Percentiles rank a stretch among this genome's conserved stretches.
phyloP scores from a whole-genome alignment of 2,113 vertebrate species.

The Syngnathus floridae region DNA sequence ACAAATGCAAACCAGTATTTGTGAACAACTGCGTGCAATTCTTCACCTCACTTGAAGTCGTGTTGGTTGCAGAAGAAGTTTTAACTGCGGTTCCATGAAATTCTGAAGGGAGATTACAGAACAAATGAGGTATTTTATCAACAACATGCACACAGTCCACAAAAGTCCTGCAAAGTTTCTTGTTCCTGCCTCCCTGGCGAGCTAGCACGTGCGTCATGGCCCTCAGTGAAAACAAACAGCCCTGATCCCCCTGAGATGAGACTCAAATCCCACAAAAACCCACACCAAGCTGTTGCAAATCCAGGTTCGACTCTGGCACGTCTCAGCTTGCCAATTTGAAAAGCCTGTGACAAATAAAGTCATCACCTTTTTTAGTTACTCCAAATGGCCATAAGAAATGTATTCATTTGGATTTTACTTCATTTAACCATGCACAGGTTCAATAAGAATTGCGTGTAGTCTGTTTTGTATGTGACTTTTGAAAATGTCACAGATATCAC shows the following conservation, averaged over 20 bases:
- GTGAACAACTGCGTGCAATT: background rate
- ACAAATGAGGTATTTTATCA: constrained; percentile 12
- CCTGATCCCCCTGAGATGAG: constrained; percentile 45
- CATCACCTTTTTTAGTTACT: constrained; percentile 15
- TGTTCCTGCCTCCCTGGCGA: constrained; percentile 27
- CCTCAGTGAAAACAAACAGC: constrained; percentile 51
- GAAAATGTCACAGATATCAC: background rate
- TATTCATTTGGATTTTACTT: background rate
- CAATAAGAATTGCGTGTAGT: background rate
- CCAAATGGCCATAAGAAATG: background rate
- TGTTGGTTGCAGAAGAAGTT: constrained; percentile 24
- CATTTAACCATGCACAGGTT: background rate
- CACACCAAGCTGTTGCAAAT: constrained; percentile 41
- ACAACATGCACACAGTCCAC: constrained; percentile 1
- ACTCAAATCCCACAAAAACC: constrained; percentile 42
- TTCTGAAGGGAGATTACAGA: constrained; percentile 44
- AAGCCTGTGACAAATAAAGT: constrained; percentile 17
- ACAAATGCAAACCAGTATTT: too few relatives aligned
- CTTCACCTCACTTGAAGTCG: background rate
- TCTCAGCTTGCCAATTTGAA: constrained; percentile 38
- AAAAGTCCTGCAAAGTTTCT: background rate
- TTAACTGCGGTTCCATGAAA: constrained; percentile 14
- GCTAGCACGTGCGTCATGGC: constrained; percentile 44
- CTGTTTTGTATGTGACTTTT: background rate
- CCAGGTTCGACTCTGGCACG: constrained; percentile 39